phyloP scores from a whole-genome alignment of 2,888 invertebrate genomes.

The Zygaena filipendulae region DNA sequence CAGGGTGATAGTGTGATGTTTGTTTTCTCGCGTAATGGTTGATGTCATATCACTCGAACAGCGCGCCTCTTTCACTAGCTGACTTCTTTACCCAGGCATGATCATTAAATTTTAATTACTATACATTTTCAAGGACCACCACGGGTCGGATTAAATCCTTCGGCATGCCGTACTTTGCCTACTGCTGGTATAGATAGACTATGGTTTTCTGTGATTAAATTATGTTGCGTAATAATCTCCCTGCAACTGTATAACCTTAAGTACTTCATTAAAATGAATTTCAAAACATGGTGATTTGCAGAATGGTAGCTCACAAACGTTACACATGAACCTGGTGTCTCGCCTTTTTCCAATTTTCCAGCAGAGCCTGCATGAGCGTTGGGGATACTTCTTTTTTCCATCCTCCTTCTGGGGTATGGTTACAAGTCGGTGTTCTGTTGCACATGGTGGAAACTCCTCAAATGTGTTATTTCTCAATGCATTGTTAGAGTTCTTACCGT shows the following conservation, averaged over 20 bases:
- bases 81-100: too few relatives aligned
- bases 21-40: too few relatives aligned
- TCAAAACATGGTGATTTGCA: constrained; percentile 63
- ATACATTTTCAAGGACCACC: too few relatives aligned
- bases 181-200: too few relatives aligned
- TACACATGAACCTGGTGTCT: constrained; percentile 63
- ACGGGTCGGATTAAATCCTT: too few relatives aligned
- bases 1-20: too few relatives aligned
- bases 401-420: constrained; percentile 67
- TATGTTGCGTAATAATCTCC: constrained; percentile 57
- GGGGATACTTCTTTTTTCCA: constrained; percentile 65
- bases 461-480: constrained; percentile 35
- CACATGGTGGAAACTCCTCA: constrained; percentile 39
- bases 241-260: constrained; percentile 53
- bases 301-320: constrained; percentile 57
- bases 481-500: constrained; percentile 49
- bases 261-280: constrained; percentile 55
- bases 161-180: too few relatives aligned
- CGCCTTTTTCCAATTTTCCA: constrained; percentile 60
- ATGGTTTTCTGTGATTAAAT: too few relatives aligned
- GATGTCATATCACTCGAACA: too few relatives aligned
- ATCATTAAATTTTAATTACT: too few relatives aligned
- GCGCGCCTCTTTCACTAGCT: too few relatives aligned
- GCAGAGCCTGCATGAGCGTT: constrained; percentile 60
- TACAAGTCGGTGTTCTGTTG: constrained; percentile 48